These are phyloP conservation scores for Coreius guichenoti DNA, from an alignment of 2,797 vertebrate species.

Conservation along the genomic window DNA sequence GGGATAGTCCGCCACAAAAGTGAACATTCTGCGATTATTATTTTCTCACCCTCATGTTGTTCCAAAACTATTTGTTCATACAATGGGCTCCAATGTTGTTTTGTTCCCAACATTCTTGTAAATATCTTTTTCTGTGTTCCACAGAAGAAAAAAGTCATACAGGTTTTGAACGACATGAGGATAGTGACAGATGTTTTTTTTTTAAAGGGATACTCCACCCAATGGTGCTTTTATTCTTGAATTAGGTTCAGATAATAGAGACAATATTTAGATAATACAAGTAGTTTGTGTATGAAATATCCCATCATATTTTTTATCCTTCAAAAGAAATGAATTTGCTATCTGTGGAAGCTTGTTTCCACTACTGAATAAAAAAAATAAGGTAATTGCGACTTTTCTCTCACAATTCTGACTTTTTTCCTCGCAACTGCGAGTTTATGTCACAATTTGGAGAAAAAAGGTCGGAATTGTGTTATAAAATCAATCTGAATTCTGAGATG, in stretches of 20 bases:
- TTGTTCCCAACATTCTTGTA: neutral
- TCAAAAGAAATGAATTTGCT: neutral
- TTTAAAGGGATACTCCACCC: too few relatives aligned
- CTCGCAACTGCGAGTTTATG: neutral
- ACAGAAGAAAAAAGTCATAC: neutral
- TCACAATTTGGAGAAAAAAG: neutral
- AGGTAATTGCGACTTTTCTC: neutral
- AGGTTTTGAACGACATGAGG: neutral
- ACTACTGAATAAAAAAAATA: neutral
- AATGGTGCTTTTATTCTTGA: neutral
- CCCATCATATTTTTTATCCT: neutral
- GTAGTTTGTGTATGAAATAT: neutral
- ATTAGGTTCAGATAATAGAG: neutral
- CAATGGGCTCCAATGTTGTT: neutral
- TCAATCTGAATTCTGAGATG: too few relatives aligned
- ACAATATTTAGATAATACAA: neutral
- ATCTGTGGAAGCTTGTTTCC: neutral
- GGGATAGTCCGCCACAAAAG: neutral
- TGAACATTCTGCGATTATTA: too few relatives aligned
- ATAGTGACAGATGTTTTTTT: neutral
- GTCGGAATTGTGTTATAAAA: neutral
- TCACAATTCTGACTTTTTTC: neutral
- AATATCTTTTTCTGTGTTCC: neutral
- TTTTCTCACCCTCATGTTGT: neutral
- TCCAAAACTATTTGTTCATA: neutral